Evolutionary conservation across 2,888 invertebrate genomes (phyloP).

Genomic region (Synergus laeviventris): DNA sequence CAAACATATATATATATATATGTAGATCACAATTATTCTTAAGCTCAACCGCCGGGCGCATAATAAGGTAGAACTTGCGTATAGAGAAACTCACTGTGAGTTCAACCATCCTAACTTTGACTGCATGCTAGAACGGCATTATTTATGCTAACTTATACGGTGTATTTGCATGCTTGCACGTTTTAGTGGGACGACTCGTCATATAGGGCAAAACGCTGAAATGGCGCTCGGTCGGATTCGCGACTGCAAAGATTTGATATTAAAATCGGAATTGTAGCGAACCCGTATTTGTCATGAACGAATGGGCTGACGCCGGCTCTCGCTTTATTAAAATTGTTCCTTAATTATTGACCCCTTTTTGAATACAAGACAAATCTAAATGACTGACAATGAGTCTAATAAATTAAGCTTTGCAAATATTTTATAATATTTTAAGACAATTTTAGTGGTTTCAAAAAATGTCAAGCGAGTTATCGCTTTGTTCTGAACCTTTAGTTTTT

Average conservation of each 20-base stretch:
- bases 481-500: background rate
- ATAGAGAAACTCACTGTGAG: conserved; percentile 7
- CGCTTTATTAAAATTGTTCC: background rate
- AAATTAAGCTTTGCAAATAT: too few relatives aligned
- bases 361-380: background rate
- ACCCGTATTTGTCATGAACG: background rate
- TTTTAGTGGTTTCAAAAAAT: too few relatives aligned
- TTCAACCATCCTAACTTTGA: conserved; percentile 5
- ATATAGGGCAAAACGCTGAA: conserved; percentile 18
- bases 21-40: conserved; percentile 24
- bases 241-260: conserved; percentile 13
- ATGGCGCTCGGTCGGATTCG: conserved; percentile 17
- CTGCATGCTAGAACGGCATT: conserved; percentile 9
- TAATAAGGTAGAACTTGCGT: conserved; percentile 33
- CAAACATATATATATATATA: too few relatives aligned
- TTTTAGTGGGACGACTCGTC: conserved; percentile 28
- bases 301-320: background rate
- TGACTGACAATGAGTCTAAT: background rate
- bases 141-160: conserved; percentile 34
- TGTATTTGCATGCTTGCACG: conserved; percentile 30
- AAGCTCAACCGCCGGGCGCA: conserved; percentile 23
- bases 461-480: too few relatives aligned
- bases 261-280: conserved; percentile 21
- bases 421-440: too few relatives aligned
- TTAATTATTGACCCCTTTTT: background rate